Conservation (phyloP, 2,888 invertebrate species). For the Yponomeuta plumbellus region DNA sequence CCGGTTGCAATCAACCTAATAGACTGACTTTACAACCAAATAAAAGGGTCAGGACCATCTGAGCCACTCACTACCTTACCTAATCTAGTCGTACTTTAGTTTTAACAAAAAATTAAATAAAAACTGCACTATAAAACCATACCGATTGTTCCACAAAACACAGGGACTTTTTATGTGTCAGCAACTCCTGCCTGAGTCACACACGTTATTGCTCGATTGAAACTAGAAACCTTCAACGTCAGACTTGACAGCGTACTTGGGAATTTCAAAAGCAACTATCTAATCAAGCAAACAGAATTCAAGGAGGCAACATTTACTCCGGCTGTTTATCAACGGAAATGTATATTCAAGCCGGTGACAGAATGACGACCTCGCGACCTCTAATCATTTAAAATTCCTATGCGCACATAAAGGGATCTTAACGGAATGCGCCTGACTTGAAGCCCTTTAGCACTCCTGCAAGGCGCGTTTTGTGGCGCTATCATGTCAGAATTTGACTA, state of each 20-base stretch:
- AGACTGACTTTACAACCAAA: conserved; percentile 19
- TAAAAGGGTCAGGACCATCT: no score
- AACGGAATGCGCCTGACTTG: background rate
- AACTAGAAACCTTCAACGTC: background rate
- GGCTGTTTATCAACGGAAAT: background rate
- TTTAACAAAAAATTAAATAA: no score
- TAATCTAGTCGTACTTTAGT: no score
- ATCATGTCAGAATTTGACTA: no score
- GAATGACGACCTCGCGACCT: background rate
- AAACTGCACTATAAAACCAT: no score
- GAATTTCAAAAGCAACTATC: background rate
- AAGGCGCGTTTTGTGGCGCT: no score
- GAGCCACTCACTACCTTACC: no score
- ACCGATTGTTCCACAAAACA: no score
- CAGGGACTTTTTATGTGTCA: no score
- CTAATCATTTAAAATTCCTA: background rate
- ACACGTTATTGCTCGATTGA: background rate
- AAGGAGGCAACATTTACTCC: background rate
- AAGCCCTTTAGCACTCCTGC: background rate
- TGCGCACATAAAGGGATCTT: background rate
- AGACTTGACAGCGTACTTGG: background rate
- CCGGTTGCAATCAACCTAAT: conserved; percentile 41
- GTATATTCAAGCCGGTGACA: background rate
- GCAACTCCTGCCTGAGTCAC: no score
- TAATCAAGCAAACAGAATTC: background rate